Percentiles rank a stretch among this genome's conserved stretches.
Evolutionary conservation across 2,797 vertebrate species (phyloP).

Genomic region (Spondyliosoma cantharus): DNA sequence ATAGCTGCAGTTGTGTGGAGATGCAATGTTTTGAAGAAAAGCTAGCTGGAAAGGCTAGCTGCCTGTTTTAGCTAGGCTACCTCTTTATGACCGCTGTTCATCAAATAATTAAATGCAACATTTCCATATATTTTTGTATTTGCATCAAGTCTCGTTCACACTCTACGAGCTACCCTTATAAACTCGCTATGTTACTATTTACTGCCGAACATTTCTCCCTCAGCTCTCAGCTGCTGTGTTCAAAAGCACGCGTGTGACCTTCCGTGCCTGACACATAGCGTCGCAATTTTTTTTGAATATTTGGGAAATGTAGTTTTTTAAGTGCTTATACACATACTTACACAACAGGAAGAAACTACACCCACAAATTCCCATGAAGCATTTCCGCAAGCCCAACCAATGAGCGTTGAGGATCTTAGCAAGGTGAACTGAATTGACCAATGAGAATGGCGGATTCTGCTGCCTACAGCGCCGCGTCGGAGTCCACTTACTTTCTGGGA

Average conservation of each 20-base stretch:
- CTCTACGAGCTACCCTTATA: background rate
- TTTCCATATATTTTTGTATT: constrained; percentile 1
- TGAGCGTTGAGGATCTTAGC: constrained; percentile 57
- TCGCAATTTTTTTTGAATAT: background rate
- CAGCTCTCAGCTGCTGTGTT: constrained; percentile 26
- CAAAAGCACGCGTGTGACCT: constrained; percentile 80
- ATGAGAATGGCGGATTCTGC: constrained; percentile 72
- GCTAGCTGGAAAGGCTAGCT: constrained; percentile 40
- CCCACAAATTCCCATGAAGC: constrained; percentile 42
- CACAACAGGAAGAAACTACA: constrained; percentile 74
- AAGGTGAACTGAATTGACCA: constrained; percentile 53
- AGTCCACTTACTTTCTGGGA: constrained; percentile 80
- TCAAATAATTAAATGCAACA: constrained; percentile 13
- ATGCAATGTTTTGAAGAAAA: background rate
- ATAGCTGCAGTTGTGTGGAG: constrained; percentile 49
- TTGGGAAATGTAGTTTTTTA: constrained; percentile 78
- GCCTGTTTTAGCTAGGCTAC: constrained; percentile 14
- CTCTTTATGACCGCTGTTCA: background rate
- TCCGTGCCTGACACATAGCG: constrained; percentile 48
- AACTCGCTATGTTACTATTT: background rate
- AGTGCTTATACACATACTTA: fast-evolving
- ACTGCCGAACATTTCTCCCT: background rate
- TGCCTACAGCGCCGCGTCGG: constrained; percentile 66
- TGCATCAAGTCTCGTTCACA: background rate
- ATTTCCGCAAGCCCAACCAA: constrained; percentile 76